phyloP scores from a whole-genome alignment of 2,888 invertebrate genomes.

The Zonitis immaculata region DNA sequence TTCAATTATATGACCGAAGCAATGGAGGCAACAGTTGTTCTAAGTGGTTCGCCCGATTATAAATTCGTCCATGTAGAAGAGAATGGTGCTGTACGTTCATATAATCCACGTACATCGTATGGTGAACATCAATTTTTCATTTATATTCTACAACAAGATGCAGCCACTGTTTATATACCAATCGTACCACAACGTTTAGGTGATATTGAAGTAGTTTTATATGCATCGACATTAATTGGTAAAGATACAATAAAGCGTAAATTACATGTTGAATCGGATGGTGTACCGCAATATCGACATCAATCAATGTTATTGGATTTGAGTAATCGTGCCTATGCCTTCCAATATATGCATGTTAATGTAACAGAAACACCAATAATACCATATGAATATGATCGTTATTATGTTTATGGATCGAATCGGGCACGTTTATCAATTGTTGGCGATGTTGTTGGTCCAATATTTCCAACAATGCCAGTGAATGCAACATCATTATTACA shows the following conservation, averaged over 20 bases:
- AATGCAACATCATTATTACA: conserved; percentile 77
- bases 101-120: conserved; percentile 83
- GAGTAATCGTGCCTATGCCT: conserved; percentile 84
- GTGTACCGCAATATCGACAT: conserved; percentile 86
- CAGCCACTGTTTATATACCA: conserved; percentile 80
- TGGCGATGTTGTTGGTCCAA: conserved; percentile 89
- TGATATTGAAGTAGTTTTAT: conserved; percentile 68
- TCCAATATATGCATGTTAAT: conserved; percentile 94
- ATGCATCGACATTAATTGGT: conserved; percentile 70
- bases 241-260: conserved; percentile 63
- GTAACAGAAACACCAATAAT: conserved; percentile 90
- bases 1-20: conserved; percentile 89
- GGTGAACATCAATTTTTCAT: conserved; percentile 96
- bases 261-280: conserved; percentile 78
- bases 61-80: conserved; percentile 90
- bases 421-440: conserved; percentile 75
- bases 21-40: conserved; percentile 82
- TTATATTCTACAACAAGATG: conserved; percentile 73
- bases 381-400: conserved; percentile 83
- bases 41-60: conserved; percentile 78
- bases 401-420: conserved; percentile 93
- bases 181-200: conserved; percentile 81
- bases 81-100: conserved; percentile 79
- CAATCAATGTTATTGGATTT: conserved; percentile 89
- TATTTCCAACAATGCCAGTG: conserved; percentile 89